phyloP scores from a whole-genome alignment of 2,888 invertebrate genomes.

The Allophyes oxyacanthae region DNA sequence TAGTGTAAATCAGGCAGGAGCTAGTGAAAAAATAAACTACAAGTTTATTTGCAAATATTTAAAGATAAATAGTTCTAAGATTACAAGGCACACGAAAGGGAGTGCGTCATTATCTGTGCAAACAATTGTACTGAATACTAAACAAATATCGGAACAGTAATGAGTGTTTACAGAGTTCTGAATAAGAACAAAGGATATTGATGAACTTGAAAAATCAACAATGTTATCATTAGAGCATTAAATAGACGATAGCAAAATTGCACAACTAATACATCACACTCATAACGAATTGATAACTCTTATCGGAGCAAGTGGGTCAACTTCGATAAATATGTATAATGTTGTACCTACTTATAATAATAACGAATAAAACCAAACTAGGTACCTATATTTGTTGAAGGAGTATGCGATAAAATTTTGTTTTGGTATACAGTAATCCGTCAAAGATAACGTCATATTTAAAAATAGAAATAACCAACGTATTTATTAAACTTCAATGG shows the following conservation, averaged over 20 bases:
- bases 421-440: conserved; percentile 61
- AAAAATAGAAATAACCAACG: conserved; percentile 50
- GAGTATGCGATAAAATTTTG: conserved; percentile 57
- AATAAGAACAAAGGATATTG: conserved; percentile 71
- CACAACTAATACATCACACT: conserved; percentile 78
- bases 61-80: conserved; percentile 56
- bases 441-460: conserved; percentile 56
- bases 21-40: not conserved
- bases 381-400: conserved; percentile 40
- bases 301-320: conserved; percentile 83
- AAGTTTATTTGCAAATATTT: conserved; percentile 17
- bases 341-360: conserved; percentile 56
- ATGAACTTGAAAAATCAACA: conserved; percentile 76
- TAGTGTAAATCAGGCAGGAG: too few relatives aligned
- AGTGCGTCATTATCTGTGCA: conserved; percentile 70
- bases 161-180: conserved; percentile 65
- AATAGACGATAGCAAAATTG: conserved; percentile 76
- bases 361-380: conserved; percentile 33
- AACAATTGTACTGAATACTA: conserved; percentile 63
- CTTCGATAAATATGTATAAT: conserved; percentile 58
- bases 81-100: conserved; percentile 59
- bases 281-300: conserved; percentile 73
- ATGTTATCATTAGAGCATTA: conserved; percentile 64
- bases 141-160: conserved; percentile 62
- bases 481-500: conserved; percentile 42